Conservation (phyloP, 2,113 vertebrate species). For the Helogale parvula region DNA sequence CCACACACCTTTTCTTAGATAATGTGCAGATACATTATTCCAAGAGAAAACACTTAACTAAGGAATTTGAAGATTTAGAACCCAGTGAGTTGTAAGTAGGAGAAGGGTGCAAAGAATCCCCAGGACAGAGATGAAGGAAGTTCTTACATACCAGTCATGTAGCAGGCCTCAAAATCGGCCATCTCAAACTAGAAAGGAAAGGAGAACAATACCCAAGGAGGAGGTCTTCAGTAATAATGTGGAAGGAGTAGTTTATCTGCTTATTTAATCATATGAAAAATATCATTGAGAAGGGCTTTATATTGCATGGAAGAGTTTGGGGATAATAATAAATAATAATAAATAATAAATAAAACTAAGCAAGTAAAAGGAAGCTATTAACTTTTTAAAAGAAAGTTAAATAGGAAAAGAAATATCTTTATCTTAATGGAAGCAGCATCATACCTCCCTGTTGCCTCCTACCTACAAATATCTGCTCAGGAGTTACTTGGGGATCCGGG, state of each 20-base stretch:
- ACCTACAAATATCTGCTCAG: not conserved
- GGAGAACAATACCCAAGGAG: not conserved
- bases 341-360: not conserved
- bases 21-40: not conserved
- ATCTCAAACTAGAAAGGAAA: not conserved
- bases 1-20: not conserved
- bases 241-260: not conserved
- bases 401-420: not conserved
- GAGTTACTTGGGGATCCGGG: not conserved
- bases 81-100: not conserved
- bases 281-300: not conserved
- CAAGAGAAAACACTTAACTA: not conserved
- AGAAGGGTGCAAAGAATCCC: not conserved
- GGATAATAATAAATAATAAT: not conserved
- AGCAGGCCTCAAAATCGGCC: not conserved
- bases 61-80: not conserved
- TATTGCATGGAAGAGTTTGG: not conserved
- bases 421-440: not conserved
- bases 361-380: not conserved
- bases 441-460: not conserved
- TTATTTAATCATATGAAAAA: not conserved
- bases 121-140: not conserved
- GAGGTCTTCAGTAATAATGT: not conserved
- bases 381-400: slow-evolving; percentile 21
- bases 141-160: not conserved